Conservation (phyloP, 1,140 invertebrate species). For the Whitmania pigra region DNA sequence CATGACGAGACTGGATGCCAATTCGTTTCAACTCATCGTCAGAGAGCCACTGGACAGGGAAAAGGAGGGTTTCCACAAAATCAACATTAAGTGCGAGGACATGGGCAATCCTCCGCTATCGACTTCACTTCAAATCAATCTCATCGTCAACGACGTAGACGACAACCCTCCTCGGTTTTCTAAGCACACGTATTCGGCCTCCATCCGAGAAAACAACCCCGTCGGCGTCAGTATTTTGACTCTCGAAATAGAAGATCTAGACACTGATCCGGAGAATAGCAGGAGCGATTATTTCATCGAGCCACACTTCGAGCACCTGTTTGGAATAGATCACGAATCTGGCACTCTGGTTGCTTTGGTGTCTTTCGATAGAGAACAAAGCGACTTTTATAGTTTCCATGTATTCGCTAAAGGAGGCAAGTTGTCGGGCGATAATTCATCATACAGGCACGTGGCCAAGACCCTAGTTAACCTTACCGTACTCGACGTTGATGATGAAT, state of each 20-base stretch:
- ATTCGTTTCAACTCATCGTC: not conserved
- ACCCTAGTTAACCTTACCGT: constrained; percentile 11
- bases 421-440: not conserved
- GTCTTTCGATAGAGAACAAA: constrained; percentile 17
- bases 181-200: not conserved
- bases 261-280: not conserved
- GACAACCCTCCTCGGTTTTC: not conserved
- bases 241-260: not conserved
- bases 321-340: constrained; percentile 12
- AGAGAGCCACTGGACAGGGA: not conserved
- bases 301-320: constrained; percentile 8
- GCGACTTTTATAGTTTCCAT: not conserved
- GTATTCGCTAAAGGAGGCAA: constrained; percentile 21
- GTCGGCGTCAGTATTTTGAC: not conserved
- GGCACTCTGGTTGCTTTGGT: not conserved
- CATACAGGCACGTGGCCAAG: constrained; percentile 5
- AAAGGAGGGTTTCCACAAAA: not conserved
- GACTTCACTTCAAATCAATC: not conserved
- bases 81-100: not conserved
- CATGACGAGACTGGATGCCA: not conserved
- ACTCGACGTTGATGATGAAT: constrained; percentile 21
- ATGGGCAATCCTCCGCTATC: not conserved
- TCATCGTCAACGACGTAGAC: not conserved
- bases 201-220: not conserved
- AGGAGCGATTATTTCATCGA: not conserved